A percentile compares a stretch with the other conserved stretches of the same genome.
These are phyloP conservation scores for Geodia barretti DNA, from an alignment of 37 sponge, comb jelly and placozoan genomes.

Conservation along the genomic window DNA sequence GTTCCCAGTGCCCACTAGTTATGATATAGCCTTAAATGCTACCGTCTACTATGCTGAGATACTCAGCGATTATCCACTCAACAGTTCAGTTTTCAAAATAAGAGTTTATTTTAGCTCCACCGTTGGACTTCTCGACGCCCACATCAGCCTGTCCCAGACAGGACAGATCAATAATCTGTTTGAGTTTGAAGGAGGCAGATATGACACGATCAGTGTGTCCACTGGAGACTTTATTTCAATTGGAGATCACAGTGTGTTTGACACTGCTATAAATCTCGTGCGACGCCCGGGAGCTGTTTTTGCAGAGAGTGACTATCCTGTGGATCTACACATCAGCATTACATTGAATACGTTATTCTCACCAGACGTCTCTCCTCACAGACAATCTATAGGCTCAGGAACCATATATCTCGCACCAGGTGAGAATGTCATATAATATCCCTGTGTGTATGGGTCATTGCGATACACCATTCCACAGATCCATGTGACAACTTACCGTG, in stretches of 20 bases:
- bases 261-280: background rate
- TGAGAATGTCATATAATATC: too few relatives aligned
- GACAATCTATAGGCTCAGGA: too few relatives aligned
- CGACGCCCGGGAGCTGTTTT: background rate
- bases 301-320: background rate
- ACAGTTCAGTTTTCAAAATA: background rate
- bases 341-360: too few relatives aligned
- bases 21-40: conserved; percentile 6
- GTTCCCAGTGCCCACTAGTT: background rate
- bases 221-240: background rate
- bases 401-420: too few relatives aligned
- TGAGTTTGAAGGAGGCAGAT: background rate
- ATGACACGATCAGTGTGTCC: background rate
- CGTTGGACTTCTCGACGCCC: background rate
- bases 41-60: background rate
- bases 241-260: background rate
- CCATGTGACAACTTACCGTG: conserved; percentile 28
- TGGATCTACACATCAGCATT: too few relatives aligned
- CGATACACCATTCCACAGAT: too few relatives aligned
- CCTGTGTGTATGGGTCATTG: too few relatives aligned
- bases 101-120: too few relatives aligned
- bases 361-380: too few relatives aligned
- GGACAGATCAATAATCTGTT: background rate
- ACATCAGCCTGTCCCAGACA: background rate
- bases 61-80: background rate